Evolutionary conservation across 2,888 invertebrate genomes (phyloP).

Genomic region (Gibbula magus): DNA sequence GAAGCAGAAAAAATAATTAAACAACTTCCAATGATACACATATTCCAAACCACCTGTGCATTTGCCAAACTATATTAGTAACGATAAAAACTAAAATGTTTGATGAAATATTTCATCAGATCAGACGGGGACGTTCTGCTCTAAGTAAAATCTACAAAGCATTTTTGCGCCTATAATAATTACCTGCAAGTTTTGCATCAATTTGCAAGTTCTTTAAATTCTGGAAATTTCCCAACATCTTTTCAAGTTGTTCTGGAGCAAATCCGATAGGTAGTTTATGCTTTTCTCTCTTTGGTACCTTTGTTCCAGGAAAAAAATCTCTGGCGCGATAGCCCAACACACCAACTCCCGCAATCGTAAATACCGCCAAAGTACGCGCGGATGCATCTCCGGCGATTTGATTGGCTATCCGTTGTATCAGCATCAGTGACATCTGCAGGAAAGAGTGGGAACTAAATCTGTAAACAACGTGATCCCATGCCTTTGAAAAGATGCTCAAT

Average conservation of each 20-base stretch:
- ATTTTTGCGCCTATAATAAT: no score
- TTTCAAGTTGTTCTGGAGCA: background rate
- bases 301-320: background rate
- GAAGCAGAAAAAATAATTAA: no score
- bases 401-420: conserved; percentile 43
- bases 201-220: background rate
- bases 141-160: no score
- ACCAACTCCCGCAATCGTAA: conserved; percentile 35
- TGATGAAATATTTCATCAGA: no score
- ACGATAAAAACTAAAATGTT: no score
- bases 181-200: no score
- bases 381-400: conserved; percentile 28
- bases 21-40: no score
- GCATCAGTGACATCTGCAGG: conserved; percentile 38
- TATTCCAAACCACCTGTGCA: no score
- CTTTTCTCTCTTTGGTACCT: background rate
- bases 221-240: background rate
- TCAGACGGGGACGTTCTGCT: no score
- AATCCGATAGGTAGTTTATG: background rate
- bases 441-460: background rate
- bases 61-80: no score
- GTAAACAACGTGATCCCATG: background rate
- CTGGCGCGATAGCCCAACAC: background rate
- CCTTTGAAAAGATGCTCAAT: no score
- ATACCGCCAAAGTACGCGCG: conserved; percentile 44